Conservation (phyloP, 2,888 invertebrate species). For the Megalurothrips usitatus region DNA sequence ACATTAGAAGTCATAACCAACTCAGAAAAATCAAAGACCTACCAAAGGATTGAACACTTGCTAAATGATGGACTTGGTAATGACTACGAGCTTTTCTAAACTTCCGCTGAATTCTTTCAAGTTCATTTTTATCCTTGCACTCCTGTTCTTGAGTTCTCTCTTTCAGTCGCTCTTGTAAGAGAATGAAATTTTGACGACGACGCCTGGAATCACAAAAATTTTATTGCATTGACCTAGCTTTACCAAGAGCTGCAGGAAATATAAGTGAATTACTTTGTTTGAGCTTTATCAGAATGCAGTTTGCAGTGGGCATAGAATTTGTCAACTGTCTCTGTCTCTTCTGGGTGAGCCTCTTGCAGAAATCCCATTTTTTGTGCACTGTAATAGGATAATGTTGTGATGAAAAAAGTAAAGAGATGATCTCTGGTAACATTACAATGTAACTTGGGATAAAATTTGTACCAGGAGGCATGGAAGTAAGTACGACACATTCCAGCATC, state of each 20-base stretch:
- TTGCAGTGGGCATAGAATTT: conserved; percentile 97
- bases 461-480: conserved; percentile 97
- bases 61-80: conserved; percentile 35
- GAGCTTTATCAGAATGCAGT: conserved; percentile 87
- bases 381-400: conserved; percentile 30
- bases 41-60: conserved; percentile 82
- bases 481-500: conserved; percentile 98
- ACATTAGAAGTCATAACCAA: background rate
- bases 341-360: conserved; percentile 85
- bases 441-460: conserved; percentile 38
- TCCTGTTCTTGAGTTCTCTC: conserved; percentile 13
- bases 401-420: background rate
- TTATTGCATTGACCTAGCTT: background rate
- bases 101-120: conserved; percentile 59
- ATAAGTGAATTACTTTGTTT: conserved; percentile 52
- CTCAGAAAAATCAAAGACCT: conserved; percentile 40
- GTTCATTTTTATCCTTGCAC: conserved; percentile 30
- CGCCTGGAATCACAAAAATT: conserved; percentile 34
- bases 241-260: conserved; percentile 29
- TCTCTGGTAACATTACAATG: conserved; percentile 24
- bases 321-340: conserved; percentile 87
- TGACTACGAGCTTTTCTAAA: background rate
- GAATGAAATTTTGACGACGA: conserved; percentile 39
- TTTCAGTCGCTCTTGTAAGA: background rate
- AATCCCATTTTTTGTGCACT: conserved; percentile 92